Evolutionary conservation across 2,797 vertebrate genomes (phyloP).

Genomic region (Lacerta viridis): DNA sequence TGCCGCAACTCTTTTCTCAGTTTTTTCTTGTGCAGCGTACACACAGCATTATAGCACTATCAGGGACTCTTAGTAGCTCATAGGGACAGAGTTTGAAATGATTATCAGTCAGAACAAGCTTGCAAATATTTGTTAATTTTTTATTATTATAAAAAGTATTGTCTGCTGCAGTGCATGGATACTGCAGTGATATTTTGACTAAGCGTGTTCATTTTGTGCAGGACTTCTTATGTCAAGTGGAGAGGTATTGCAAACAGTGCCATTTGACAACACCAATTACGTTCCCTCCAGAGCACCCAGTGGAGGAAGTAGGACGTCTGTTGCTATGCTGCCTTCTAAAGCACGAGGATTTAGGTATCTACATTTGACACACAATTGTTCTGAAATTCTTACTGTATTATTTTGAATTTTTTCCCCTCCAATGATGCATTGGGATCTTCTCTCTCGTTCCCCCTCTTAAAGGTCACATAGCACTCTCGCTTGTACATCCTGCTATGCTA

Average conservation of each 20-base stretch:
- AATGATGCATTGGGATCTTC: not conserved
- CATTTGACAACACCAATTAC: conserved; percentile 97
- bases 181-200: conserved; percentile 18
- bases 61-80: not conserved
- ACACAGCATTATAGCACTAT: not conserved
- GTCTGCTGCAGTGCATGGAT: not conserved
- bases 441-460: conserved; percentile 32
- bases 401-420: not conserved
- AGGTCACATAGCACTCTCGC: conserved; percentile 95
- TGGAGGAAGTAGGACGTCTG: conserved; percentile 97
- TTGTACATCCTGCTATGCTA: conserved; percentile 92
- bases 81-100: not conserved
- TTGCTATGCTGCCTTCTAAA: conserved; percentile 97
- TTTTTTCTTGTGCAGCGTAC: not conserved
- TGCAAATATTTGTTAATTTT: not conserved
- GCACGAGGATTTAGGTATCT: conserved; percentile 96
- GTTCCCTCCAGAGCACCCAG: conserved; percentile 96
- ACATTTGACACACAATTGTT: not conserved
- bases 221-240: conserved; percentile 99
- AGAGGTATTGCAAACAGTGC: conserved; percentile 96
- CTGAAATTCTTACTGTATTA: not conserved
- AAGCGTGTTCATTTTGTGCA: conserved; percentile 70
- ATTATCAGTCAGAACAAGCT: not conserved
- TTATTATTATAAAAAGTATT: accelerated
- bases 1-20: not conserved